Base-by-base conservation (phyloP, 2,797 vertebrate genomes). In the Macropus fuliginosus region DNA sequence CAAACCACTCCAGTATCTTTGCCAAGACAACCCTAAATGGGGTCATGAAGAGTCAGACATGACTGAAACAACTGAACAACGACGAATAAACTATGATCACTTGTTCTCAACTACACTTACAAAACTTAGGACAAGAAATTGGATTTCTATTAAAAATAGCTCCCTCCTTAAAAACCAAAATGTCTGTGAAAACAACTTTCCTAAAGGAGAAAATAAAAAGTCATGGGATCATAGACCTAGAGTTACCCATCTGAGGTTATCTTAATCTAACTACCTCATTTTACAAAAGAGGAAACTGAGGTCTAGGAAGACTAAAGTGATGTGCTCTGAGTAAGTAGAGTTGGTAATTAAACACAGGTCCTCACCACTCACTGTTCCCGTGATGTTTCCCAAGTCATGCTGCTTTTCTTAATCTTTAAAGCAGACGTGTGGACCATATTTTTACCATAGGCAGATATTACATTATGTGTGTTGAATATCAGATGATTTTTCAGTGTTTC, bases 91-190 rank as follows among this genome's bases (percentile, higher is more conserved):
- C 9, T 3, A 46, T 50, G 40, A 87, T 87, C 74, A 27, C 74
- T 93, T 96, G 96, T 97, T 95, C 96, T 96, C 87, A 97, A 98
- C 94, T 97, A 52, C 0, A 62, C 96, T 97, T 97, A 95, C 95
- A 96, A 97, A 97, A 97, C 91, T 95, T 94, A 87, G 56, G 90
- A 97, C 62, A 96, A 97, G 97, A 97, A 98, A 98, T 96, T 96
- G 97, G 96, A 93, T 97, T 97, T 95, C 97, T 97, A 96, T 96
- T 93, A 95, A 95, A 93, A 59, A 90, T 93, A 92, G 89, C 52
- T 94, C 90, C 95, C 92, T 52, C 40, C 74, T 55, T 46, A 14
- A 92, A 87, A 74, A 66, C 29, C 91, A 31, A 94, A 90, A 57
- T 90, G 90, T 54, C 24, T 92, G 96, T 92, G 96, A 97, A 94